Evolutionary conservation across 2,113 vertebrate species (phyloP), one percentile per base, ranked within the genome.

Genomic region (Shinisaurus crocodilurus): DNA sequence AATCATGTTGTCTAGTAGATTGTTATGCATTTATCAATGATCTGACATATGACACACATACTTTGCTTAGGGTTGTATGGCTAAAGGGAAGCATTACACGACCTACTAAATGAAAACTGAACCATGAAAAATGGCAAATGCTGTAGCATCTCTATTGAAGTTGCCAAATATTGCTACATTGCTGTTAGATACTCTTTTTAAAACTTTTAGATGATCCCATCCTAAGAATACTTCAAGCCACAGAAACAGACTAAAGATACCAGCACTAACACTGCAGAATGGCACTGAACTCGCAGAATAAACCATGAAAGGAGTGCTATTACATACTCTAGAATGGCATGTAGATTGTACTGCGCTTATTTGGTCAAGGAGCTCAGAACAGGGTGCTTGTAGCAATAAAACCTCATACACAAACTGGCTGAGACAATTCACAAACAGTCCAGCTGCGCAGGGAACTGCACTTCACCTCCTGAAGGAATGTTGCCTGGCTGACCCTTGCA

Each of bases 11-110:
- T 65, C 37, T 40, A 77, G 72, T 63, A 77, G 37, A 87, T 77
- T 87, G 86, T 87, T 87, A 74, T 87, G 72, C 54, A 87, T 87
- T 87, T 87, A 87, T 87, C 86, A 87, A 65, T 77, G 77, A 77
- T n/a, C 50, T 86, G 84, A 54, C 69, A 6, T 86, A 10, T 32
- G 54, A 87, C 54, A 63, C 86, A 77, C n/a, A 45, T 87, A 43
- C 45, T 87, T 76, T 65, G 74, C 86, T 87, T 87, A 34, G 74
- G 74, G 72, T 77, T 87, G 37, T 87, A 87, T 77, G 40, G 54
- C 86, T 63, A 43, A 87, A 63, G 54, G 86, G 86, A 63, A 65
- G 72, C 37, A 87, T 77, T 87, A 65, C 37, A 34, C 34, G 86
- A 87, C 74, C 74, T 65, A 77, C 54, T 77, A 43, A 87, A 87